Percentiles rank a stretch among this genome's conserved stretches.
Evolutionary conservation across 2,797 vertebrate genomes (phyloP).

Genomic region (Pangasius djambal): DNA sequence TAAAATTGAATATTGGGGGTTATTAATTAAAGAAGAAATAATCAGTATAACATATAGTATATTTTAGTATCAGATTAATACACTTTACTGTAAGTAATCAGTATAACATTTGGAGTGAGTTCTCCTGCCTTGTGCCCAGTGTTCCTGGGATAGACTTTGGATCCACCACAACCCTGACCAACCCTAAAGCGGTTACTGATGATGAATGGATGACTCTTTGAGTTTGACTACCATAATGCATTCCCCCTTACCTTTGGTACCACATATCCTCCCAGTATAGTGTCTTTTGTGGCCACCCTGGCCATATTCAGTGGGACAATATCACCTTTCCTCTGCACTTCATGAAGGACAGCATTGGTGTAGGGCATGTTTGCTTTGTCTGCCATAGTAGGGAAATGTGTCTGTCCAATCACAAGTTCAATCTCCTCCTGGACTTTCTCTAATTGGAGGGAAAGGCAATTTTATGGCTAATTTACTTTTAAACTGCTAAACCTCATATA

Average conservation of each 20-base stretch:
- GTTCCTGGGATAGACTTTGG: background rate
- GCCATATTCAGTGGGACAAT: slow-evolving; percentile 75
- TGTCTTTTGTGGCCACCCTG: slow-evolving; percentile 71
- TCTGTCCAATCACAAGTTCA: slow-evolving; percentile 76
- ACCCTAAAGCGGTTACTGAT: background rate
- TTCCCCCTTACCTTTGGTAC: slow-evolving; percentile 80
- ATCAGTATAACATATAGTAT: background rate
- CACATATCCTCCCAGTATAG: slow-evolving; percentile 69
- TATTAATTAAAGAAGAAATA: background rate
- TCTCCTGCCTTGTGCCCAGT: background rate
- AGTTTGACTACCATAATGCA: background rate
- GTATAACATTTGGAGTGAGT: background rate
- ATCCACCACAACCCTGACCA: background rate
- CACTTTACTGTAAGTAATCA: background rate
- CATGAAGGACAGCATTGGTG: slow-evolving; percentile 83
- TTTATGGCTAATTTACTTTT: background rate
- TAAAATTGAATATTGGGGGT: background rate
- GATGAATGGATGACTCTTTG: background rate
- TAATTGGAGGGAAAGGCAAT: slow-evolving; percentile 47
- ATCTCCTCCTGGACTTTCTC: slow-evolving; percentile 86
- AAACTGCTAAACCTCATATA: background rate
- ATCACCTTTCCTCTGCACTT: slow-evolving; percentile 79
- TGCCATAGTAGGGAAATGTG: slow-evolving; percentile 66
- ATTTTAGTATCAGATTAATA: background rate
- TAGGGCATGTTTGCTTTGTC: slow-evolving; percentile 80